Evolutionary conservation across 2,113 vertebrate species (phyloP), one percentile per base, ranked within the genome.

Genomic region (Mus spicilegus): DNA sequence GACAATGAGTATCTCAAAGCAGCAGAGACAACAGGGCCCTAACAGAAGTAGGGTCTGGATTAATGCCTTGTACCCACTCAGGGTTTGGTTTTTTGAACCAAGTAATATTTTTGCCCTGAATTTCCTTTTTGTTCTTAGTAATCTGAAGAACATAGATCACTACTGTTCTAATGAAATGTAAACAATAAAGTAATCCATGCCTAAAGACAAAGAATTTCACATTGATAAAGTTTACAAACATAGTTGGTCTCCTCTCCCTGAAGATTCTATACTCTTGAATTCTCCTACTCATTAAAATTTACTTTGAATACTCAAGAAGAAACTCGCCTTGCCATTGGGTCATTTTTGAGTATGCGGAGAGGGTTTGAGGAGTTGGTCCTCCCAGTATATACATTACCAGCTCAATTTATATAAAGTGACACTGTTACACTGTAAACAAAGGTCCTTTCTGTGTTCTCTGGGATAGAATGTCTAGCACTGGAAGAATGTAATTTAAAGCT

Each of bases 41-140:
- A 61, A 67, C 30, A 85, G 42, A 85, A 8, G 36, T 70, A 67
- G 7, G 36, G 75, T 75, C 46, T 51, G 54, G 7, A 63, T 81
- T 39, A 39, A 88, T 19, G 20, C n/a, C 30, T 88, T 17, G 42
- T 76, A 24, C 28, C 42, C 39, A 5, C 14, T 77, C 5, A 17
- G 19, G 4, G 30, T 87, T 92, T 92, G 51, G 24, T 72, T 95
- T 58, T 72, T 65, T 16, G 19, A 95, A 11, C 11, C 36, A 87
- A 11, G 11, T 63, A 63, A 63, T 70, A 78, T 51, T 46, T 10
- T 69, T 93, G 33, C 46, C 78, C 63, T 67, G 28, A 28, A 5
- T 81, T 90, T 69, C 10, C 20, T 81, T 86, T 76, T 77, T 88
- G 76, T 87, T 88, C 8, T 78, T 91, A 77, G 61, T 39, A 84